Evolutionary conservation across 2,113 vertebrate genomes (phyloP).

Genomic region (Coptodon bakossiorum): DNA sequence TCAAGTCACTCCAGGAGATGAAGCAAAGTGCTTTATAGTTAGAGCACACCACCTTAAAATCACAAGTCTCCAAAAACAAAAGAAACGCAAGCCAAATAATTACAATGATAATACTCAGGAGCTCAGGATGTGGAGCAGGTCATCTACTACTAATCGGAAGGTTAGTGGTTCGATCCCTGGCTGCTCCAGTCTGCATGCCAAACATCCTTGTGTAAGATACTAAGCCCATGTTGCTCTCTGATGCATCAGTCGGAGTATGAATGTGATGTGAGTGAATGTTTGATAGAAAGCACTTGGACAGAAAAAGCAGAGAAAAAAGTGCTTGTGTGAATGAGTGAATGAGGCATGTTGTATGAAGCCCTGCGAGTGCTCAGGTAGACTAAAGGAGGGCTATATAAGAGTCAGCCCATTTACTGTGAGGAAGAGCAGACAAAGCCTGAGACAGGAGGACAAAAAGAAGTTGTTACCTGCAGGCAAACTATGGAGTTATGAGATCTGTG

Average conservation of each 20-base stretch:
- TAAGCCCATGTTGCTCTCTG: not conserved
- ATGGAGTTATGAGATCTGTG: not conserved
- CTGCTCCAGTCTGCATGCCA: not conserved
- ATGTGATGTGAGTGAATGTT: not conserved
- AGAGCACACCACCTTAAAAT: not conserved
- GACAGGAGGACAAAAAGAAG: not conserved
- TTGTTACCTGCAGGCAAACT: not conserved
- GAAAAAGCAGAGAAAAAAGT: not conserved
- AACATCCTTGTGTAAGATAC: not conserved
- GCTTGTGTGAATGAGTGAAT: not conserved
- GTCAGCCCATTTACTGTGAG: not conserved
- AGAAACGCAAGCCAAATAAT: rapidly evolving
- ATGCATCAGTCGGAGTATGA: not conserved
- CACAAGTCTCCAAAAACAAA: not conserved
- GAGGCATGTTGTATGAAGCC: not conserved
- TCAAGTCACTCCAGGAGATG: not conserved
- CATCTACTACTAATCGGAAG: rapidly evolving
- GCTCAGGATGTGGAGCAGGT: not conserved
- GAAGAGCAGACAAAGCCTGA: not conserved
- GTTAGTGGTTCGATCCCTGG: not conserved
- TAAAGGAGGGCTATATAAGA: not conserved
- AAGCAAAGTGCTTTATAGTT: not conserved
- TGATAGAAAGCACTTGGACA: not conserved
- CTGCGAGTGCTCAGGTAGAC: not conserved
- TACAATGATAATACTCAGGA: not conserved